These are phyloP conservation scores for Vanessa atalanta DNA, from an alignment of 1,140 invertebrate genomes.

Conservation along the genomic window DNA sequence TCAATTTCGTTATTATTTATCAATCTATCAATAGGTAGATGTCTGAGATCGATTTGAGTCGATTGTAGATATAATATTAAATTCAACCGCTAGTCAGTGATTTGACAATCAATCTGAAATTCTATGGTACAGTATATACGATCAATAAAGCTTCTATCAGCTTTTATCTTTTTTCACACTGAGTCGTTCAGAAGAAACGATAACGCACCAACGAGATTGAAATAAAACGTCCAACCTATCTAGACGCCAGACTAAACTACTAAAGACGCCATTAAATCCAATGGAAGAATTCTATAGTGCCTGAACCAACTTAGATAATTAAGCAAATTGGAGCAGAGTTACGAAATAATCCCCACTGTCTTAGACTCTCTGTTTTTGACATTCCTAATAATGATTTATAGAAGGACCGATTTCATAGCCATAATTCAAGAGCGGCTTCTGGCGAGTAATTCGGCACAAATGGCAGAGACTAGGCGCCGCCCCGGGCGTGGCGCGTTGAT, in stretches of 20 bases:
- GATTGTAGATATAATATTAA: no score
- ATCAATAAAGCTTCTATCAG: no score
- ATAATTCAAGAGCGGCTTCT: conserved; percentile 16
- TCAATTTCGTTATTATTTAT: no score
- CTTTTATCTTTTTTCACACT: no score
- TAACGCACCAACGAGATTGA: no score
- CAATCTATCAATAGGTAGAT: no score
- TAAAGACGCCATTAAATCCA: neutral
- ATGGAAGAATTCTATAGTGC: neutral
- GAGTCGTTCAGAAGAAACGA: no score
- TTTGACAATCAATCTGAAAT: no score
- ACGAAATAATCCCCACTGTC: conserved; percentile 26
- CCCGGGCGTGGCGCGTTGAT: conserved; percentile 9
- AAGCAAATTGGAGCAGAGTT: conserved; percentile 4
- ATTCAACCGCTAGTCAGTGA: no score
- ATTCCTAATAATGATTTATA: conserved; percentile 31
- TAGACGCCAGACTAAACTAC: neutral
- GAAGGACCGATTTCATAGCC: conserved; percentile 18
- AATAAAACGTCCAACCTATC: no score
- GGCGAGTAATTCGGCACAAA: conserved; percentile 15
- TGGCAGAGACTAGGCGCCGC: neutral
- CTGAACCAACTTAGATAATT: conserved; percentile 7
- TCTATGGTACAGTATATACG: no score
- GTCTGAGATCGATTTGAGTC: no score
- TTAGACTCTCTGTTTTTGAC: conserved; percentile 23